phyloP scores from a whole-genome alignment of 2,888 invertebrate species.

The Ophion obscuratus region DNA sequence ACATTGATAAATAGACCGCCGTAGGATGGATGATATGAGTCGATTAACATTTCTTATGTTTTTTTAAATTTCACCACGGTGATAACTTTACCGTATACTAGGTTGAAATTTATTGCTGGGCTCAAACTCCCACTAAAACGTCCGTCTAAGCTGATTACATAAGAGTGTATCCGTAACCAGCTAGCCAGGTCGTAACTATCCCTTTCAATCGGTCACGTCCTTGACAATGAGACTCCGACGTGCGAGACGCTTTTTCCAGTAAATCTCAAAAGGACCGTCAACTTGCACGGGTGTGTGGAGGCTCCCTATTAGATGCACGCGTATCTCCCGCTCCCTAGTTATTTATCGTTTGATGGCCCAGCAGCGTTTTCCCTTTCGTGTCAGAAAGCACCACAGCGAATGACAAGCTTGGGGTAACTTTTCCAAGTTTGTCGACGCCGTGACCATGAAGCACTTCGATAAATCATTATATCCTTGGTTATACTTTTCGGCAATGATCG shows the following conservation, averaged over 20 bases:
- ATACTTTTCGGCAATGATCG: background rate
- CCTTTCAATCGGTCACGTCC: conserved; percentile 45
- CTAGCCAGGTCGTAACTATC: conserved; percentile 24
- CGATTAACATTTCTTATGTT: background rate
- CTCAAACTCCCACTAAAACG: background rate
- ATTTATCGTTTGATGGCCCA: conserved; percentile 18
- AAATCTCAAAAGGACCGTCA: conserved; percentile 31
- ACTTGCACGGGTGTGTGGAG: background rate
- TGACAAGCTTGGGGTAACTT: background rate
- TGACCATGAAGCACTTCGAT: conserved; percentile 1
- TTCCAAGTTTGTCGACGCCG: conserved; percentile 1
- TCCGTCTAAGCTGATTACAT: conserved; percentile 10
- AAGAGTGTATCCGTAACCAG: conserved; percentile 19
- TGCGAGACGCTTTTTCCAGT: conserved; percentile 29
- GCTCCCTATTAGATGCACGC: background rate
- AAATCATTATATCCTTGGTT: conserved; percentile 26
- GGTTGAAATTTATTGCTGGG: background rate
- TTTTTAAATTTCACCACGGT: background rate
- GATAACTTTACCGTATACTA: background rate
- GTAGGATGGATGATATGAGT: background rate
- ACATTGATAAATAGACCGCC: background rate
- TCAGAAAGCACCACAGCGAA: background rate
- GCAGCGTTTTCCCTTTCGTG: conserved; percentile 8
- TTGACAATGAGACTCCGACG: conserved; percentile 32
- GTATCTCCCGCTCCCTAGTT: background rate